phyloP scores from a whole-genome alignment of 2,797 vertebrate species.

The Onychomys leucogaster region DNA sequence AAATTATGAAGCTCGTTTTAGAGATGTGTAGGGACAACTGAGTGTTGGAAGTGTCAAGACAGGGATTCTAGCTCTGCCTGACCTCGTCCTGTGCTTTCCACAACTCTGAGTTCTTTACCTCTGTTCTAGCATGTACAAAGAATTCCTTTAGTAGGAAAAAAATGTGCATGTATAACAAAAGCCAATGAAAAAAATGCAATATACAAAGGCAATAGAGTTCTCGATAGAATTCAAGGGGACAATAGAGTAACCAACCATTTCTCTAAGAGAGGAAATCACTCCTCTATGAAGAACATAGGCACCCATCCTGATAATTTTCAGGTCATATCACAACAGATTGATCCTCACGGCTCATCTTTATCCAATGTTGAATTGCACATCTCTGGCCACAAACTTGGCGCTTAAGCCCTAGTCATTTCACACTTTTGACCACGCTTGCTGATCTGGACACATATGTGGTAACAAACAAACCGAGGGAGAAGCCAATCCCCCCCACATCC shows the following conservation, averaged over 20 bases:
- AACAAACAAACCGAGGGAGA: not conserved
- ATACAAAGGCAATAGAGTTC: not conserved
- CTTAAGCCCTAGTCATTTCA: not conserved
- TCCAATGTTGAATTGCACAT: accelerated
- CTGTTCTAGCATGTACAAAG: not conserved
- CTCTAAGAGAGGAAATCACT: not conserved
- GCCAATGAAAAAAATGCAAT: not conserved
- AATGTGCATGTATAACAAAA: not conserved
- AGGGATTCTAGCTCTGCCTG: no score
- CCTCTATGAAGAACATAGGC: not conserved
- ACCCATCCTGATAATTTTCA: not conserved
- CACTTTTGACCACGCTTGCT: not conserved
- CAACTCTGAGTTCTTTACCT: not conserved
- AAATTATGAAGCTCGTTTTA: not conserved
- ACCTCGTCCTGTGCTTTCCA: accelerated
- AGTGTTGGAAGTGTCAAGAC: not conserved
- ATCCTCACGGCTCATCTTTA: not conserved
- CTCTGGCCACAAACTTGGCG: not conserved
- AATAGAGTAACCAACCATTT: not conserved
- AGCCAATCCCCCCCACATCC: not conserved
- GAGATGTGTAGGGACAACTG: not conserved
- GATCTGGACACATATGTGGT: not conserved
- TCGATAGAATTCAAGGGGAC: not conserved
- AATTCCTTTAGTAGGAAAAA: not conserved
- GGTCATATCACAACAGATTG: not conserved